These are phyloP conservation scores for Trichogramma evanescens DNA, from an alignment of 2,888 invertebrate species.

Conservation along the genomic window DNA sequence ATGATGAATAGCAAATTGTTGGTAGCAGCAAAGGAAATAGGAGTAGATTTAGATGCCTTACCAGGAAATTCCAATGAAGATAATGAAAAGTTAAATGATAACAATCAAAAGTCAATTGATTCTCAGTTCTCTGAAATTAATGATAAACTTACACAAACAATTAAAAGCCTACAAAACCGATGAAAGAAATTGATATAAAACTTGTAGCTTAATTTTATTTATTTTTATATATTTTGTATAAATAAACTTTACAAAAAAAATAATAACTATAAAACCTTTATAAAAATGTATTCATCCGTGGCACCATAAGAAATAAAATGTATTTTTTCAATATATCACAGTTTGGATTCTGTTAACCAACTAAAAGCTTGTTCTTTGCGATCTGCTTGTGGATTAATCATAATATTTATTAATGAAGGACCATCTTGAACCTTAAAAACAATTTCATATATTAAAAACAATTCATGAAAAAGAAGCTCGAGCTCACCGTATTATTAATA, in stretches of 20 bases:
- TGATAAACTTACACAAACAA: not conserved
- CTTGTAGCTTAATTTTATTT: not conserved
- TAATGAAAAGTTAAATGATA: not conserved
- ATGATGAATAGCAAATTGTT: conserved; percentile 13
- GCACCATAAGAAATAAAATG: not conserved
- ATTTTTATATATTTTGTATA: conserved; percentile 4
- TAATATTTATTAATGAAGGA: conserved; percentile 83
- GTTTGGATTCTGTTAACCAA: conserved; percentile 89
- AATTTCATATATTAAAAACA: not conserved
- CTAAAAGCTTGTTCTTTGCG: conserved; percentile 85
- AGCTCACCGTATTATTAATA: conserved; percentile 25
- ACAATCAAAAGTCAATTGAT: not conserved
- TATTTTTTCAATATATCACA: conserved; percentile 49
- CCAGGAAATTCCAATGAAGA: not conserved
- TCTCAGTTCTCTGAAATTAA: not conserved
- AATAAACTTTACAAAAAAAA: not conserved
- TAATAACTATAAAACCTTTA: no score
- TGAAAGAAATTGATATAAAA: not conserved
- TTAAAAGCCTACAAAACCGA: not conserved
- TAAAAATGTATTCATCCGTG: no score
- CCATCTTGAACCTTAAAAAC: conserved; percentile 55
- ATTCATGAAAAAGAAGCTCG: conserved; percentile 26
- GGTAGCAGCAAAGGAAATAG: conserved; percentile 11
- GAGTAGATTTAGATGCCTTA: conserved; percentile 13
- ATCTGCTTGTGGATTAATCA: conserved; percentile 81